phyloP scores from a whole-genome alignment of 2,888 invertebrate genomes.

The Nasonovia ribisnigri region DNA sequence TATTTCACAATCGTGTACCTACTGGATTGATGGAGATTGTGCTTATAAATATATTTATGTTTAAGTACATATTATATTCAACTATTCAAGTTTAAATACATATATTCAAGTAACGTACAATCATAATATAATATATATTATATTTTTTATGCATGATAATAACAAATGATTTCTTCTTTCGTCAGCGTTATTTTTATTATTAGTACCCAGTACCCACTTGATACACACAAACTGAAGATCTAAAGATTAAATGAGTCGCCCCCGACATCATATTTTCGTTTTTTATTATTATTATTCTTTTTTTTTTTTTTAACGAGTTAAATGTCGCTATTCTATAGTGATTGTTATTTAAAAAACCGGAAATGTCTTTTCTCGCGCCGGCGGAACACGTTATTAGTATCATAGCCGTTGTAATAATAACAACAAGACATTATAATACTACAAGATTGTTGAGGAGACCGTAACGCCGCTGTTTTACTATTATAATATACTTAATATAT shows the following conservation, averaged over 20 bases:
- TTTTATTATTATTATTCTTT: neutral
- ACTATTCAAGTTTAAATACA: neutral
- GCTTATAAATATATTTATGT: slow-evolving; percentile 30
- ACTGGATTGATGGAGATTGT: neutral
- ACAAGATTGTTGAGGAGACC: slow-evolving; percentile 55
- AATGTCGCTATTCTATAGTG: slow-evolving; percentile 33
- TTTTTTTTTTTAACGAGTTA: slow-evolving; percentile 37
- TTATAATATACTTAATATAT: slow-evolving; percentile 34
- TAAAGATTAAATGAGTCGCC: slow-evolving; percentile 41
- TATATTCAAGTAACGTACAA: neutral
- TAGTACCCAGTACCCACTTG: slow-evolving; percentile 27
- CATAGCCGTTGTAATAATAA: slow-evolving; percentile 57
- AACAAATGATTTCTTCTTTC: slow-evolving; percentile 34
- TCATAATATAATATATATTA: neutral
- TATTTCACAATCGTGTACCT: neutral
- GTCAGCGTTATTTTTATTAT: slow-evolving; percentile 46
- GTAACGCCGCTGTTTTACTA: slow-evolving; percentile 49
- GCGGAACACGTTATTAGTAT: slow-evolving; percentile 57
- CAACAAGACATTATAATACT: slow-evolving; percentile 47
- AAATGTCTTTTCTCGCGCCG: slow-evolving; percentile 62
- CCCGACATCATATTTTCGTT: slow-evolving; percentile 1
- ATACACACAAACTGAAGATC: slow-evolving; percentile 34
- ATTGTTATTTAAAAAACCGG: slow-evolving; percentile 60
- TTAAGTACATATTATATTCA: neutral
- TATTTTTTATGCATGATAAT: slow-evolving; percentile 13